Evolutionary conservation across 2,888 invertebrate species (phyloP).

Genomic region (Ariolimax columbianus): DNA sequence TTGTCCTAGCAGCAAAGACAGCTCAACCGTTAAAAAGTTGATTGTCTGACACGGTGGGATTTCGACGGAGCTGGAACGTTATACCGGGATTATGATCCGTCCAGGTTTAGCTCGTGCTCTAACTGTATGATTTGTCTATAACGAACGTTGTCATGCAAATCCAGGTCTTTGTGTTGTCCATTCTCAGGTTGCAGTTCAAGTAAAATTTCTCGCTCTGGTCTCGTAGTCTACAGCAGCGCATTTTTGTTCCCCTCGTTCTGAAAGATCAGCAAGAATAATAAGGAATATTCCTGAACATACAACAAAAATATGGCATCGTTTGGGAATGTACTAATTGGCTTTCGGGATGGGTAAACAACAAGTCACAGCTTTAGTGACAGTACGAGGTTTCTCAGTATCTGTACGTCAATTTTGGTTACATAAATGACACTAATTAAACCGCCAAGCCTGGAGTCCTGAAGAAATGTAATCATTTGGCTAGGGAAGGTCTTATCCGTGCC

Average conservation of each 20-base stretch:
- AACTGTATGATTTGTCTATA: slow-evolving; percentile 19
- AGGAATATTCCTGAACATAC: slow-evolving; percentile 2
- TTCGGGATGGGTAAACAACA: background rate
- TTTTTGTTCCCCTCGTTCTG: background rate
- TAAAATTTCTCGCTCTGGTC: background rate
- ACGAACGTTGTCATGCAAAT: slow-evolving; percentile 20
- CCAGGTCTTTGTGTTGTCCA: background rate
- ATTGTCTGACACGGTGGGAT: background rate
- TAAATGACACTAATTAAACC: slow-evolving; percentile 44
- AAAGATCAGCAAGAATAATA: slow-evolving; percentile 26
- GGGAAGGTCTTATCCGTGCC: slow-evolving; percentile 27
- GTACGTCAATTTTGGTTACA: slow-evolving; percentile 27
- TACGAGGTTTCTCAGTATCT: background rate
- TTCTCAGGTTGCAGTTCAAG: background rate
- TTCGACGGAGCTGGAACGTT: background rate
- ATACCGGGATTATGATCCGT: background rate
- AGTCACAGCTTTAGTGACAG: background rate
- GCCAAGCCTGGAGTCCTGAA: background rate
- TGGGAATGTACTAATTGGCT: slow-evolving; percentile 36
- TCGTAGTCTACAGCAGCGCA: slow-evolving; percentile 3
- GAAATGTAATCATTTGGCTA: slow-evolving; percentile 26
- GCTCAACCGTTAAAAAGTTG: background rate
- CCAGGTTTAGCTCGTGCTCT: slow-evolving; percentile 14
- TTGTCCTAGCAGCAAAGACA: background rate
- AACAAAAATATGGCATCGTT: background rate